Base-by-base conservation (phyloP, 2,888 invertebrate species). In the Caenorhabditis zanzibari region DNA sequence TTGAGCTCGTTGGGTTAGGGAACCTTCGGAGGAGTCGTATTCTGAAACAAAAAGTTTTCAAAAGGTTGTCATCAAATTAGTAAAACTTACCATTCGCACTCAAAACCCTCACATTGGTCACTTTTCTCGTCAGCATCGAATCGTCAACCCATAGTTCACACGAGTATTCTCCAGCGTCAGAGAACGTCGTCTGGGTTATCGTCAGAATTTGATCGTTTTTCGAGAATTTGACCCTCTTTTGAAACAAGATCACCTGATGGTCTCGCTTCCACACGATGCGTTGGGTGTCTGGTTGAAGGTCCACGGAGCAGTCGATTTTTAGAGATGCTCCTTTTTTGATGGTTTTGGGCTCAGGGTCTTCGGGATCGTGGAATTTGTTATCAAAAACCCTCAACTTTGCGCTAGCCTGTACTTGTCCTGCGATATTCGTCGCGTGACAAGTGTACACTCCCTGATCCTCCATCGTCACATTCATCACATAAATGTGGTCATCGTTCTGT, bases 81-180 rank as follows among this genome's bases (percentile, higher is more conserved):
- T n/a, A 35, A 52, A 14, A 4, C 58, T 47, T 7, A 81, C 79
- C 79, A 58, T 52, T 71, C 22, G 66, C 61, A 35, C 54, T 61
- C 16, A 81, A 7, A 6, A 86, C 86, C 9, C 58, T 56, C 7
- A 85, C 64, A 22, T 49, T 68, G 0, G 81, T 75, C 19, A 63
- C 68, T 47, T 88, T 86, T 14, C 69, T 71, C 22, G 72, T 52
- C 19, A 88, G 68, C 44, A 85, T 66, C 28, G 81, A 74, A 32
- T 76, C 73, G n/a, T 84, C 85, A 24, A 83, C 88, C 88, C 88
- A 88, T 68, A 88, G 44, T 72, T 88, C 86, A 66, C 88, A 88
- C 52, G 82, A 81, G 59, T 86, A 88, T 74, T 72, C 73, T 68
- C 88, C 88, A 52, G 82, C 69, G 79, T 88, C 86, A 16, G 76